Evolutionary conservation across 2,797 vertebrate species (phyloP).

Genomic region (Halcyon smyrnensis): DNA sequence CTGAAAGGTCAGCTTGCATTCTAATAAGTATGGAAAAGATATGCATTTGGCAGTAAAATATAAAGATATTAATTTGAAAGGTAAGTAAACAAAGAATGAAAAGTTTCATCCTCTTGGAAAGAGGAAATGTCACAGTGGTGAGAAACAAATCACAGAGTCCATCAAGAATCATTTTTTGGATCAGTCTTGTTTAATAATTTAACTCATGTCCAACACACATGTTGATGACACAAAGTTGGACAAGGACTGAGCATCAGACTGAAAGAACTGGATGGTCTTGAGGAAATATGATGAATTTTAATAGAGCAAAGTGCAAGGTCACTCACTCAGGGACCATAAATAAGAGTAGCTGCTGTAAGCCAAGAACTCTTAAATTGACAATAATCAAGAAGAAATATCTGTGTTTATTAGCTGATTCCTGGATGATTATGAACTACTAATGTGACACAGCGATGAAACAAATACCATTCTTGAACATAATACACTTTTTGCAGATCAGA

Average conservation of each 20-base stretch:
- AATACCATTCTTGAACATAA: neutral
- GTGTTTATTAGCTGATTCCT: neutral
- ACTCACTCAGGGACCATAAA: neutral
- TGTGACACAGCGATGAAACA: neutral
- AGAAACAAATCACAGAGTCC: neutral
- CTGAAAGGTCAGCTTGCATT: neutral
- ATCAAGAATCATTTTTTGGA: neutral
- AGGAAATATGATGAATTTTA: constrained; percentile 22
- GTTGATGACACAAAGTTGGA: constrained; percentile 25
- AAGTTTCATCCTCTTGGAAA: neutral
- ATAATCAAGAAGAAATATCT: neutral
- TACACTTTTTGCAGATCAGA: neutral
- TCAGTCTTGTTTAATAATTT: neutral
- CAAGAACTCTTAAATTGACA: neutral
- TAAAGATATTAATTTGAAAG: neutral
- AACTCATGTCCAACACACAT: neutral
- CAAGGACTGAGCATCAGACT: neutral
- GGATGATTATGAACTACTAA: neutral
- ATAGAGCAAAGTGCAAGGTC: constrained; percentile 5
- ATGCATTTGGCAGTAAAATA: neutral
- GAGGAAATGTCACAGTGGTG: neutral
- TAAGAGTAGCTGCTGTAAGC: constrained; percentile 1
- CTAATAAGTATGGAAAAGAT: neutral
- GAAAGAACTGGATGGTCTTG: constrained; percentile 2
- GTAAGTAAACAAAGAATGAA: neutral